Evolutionary conservation across 2,888 invertebrate species (phyloP).

Genomic region (Macropis europaea): DNA sequence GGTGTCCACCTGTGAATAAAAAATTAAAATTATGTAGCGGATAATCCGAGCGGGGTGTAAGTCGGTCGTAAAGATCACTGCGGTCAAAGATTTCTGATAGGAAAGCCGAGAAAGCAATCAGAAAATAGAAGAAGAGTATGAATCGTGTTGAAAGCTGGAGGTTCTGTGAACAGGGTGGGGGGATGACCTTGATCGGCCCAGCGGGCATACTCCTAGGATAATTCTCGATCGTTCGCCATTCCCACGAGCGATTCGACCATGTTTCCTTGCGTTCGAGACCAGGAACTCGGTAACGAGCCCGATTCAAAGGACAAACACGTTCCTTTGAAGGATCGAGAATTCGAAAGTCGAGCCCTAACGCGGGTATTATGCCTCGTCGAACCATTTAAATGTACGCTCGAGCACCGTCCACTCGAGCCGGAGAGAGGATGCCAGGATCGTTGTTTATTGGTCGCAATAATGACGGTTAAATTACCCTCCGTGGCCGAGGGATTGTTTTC

Average conservation of each 20-base stretch:
- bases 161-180: no score
- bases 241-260: conserved; percentile 12
- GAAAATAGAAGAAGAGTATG: no score
- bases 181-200: no score
- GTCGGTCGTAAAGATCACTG: no score
- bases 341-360: not conserved
- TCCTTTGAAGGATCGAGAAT: conserved; percentile 20
- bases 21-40: no score
- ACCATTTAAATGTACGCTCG: conserved; percentile 40
- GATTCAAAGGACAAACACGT: conserved; percentile 22
- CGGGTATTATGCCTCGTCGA: conserved; percentile 21
- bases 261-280: not conserved
- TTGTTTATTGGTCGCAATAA: conserved; percentile 51
- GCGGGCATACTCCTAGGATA: no score
- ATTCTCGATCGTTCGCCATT: no score
- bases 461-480: conserved; percentile 41
- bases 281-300: conserved; percentile 1
- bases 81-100: no score
- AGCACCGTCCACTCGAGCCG: conserved; percentile 36
- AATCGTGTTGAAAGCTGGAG: no score
- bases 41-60: no score
- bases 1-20: no score
- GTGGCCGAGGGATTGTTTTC: conserved; percentile 37
- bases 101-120: no score
- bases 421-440: conserved; percentile 18